Evolutionary conservation across 2,113 vertebrate species (phyloP).

Genomic region (Rallus limicola): DNA sequence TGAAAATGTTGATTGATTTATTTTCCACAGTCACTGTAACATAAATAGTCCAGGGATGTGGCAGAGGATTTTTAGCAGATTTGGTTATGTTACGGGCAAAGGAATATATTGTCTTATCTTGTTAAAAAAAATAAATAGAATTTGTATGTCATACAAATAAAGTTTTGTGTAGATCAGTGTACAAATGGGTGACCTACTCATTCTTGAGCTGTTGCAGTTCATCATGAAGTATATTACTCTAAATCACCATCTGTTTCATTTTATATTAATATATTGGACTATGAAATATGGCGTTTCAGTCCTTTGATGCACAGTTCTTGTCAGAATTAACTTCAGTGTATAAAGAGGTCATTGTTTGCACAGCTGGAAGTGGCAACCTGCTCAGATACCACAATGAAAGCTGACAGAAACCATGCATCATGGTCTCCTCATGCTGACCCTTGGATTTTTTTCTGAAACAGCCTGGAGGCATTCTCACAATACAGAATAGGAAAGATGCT

Average conservation of each 20-base stretch:
- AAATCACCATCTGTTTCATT: background rate
- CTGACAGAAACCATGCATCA: conserved; percentile 4
- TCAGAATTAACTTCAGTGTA: background rate
- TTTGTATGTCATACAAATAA: background rate
- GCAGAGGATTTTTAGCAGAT: background rate
- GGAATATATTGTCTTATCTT: background rate
- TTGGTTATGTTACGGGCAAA: background rate
- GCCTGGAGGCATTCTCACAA: background rate
- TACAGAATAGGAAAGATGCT: background rate
- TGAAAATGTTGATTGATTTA: background rate
- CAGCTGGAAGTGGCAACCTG: background rate
- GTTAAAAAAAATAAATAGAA: background rate
- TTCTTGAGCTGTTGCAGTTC: background rate
- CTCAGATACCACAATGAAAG: background rate
- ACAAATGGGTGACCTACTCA: background rate
- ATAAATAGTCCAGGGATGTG: background rate
- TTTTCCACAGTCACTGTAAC: background rate
- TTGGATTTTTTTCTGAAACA: background rate
- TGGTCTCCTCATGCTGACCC: background rate
- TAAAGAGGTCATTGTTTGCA: background rate
- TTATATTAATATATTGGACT: background rate
- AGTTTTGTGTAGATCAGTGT: background rate
- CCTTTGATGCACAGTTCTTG: background rate
- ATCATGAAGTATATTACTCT: background rate
- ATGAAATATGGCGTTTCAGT: background rate